phyloP scores from a whole-genome alignment of 2,888 invertebrate species.

The Pardosa pseudoannulata region DNA sequence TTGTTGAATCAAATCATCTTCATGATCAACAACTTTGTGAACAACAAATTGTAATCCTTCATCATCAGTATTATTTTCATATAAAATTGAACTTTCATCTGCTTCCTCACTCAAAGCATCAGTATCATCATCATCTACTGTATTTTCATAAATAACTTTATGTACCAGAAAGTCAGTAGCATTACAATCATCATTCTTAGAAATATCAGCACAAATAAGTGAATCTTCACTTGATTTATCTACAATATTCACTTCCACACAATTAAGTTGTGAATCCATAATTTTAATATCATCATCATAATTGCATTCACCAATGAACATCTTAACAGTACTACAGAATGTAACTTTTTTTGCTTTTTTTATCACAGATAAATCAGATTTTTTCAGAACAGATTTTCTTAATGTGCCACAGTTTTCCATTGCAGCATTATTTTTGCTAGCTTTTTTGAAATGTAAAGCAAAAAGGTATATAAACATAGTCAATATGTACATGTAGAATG shows the following conservation, averaged over 20 bases:
- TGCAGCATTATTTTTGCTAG: background rate
- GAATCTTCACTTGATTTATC: conserved; percentile 39
- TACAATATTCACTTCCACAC: conserved; percentile 57
- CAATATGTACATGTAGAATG: too few species aligned
- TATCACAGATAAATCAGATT: conserved; percentile 19
- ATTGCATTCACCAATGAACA: conserved; percentile 39
- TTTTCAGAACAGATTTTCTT: conserved; percentile 54
- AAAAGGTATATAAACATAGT: too few species aligned
- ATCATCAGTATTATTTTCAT: conserved; percentile 25
- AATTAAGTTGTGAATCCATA: conserved; percentile 23
- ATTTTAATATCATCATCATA: background rate
- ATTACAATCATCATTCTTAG: conserved; percentile 43
- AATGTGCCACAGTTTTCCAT: conserved; percentile 41
- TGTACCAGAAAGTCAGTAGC: conserved; percentile 66
- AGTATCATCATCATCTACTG: conserved; percentile 49
- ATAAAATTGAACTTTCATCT: conserved; percentile 18
- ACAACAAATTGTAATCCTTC: conserved; percentile 60
- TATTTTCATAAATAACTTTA: conserved; percentile 67
- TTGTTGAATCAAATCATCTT: conserved; percentile 50
- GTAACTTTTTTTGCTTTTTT: conserved; percentile 50
- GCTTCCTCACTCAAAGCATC: conserved; percentile 27
- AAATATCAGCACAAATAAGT: background rate
- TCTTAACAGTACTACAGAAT: conserved; percentile 52
- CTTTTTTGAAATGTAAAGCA: too few species aligned
- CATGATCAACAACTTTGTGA: conserved; percentile 64